These are phyloP conservation scores for Gila orcuttii DNA, from an alignment of 2,113 vertebrate species.

Conservation along the genomic window DNA sequence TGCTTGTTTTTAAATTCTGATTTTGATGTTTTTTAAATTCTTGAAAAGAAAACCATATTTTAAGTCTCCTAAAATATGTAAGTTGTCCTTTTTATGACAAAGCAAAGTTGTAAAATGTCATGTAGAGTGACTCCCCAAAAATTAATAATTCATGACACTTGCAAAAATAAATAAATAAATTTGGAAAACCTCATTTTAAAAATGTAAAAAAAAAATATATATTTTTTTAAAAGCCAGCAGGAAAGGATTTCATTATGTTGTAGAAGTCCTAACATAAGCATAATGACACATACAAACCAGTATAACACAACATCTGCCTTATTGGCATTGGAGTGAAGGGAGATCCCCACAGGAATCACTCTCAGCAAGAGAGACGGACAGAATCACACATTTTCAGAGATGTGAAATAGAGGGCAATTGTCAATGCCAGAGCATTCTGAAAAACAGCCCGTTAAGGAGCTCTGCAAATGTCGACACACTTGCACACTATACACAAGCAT, in stretches of 20 bases:
- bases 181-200: not conserved
- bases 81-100: not conserved
- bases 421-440: constrained; percentile 39
- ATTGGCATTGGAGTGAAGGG: not conserved
- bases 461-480: constrained; percentile 22
- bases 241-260: constrained; percentile 5
- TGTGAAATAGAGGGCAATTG: constrained; percentile 39
- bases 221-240: not conserved
- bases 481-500: not conserved
- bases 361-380: constrained; percentile 14
- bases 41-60: not conserved
- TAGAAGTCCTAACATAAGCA: not conserved
- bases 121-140: not conserved
- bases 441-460: constrained; percentile 24
- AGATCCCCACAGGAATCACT: constrained; percentile 1
- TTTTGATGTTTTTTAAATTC: no score
- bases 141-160: not conserved
- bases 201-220: not conserved
- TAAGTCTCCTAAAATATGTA: not conserved
- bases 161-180: no score
- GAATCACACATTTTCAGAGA: constrained; percentile 30
- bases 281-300: not conserved
- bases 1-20: not conserved
- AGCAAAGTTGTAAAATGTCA: not conserved
- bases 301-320: not conserved